phyloP scores from a whole-genome alignment of 2,797 vertebrate genomes.

The Notolepis coatsorum region DNA sequence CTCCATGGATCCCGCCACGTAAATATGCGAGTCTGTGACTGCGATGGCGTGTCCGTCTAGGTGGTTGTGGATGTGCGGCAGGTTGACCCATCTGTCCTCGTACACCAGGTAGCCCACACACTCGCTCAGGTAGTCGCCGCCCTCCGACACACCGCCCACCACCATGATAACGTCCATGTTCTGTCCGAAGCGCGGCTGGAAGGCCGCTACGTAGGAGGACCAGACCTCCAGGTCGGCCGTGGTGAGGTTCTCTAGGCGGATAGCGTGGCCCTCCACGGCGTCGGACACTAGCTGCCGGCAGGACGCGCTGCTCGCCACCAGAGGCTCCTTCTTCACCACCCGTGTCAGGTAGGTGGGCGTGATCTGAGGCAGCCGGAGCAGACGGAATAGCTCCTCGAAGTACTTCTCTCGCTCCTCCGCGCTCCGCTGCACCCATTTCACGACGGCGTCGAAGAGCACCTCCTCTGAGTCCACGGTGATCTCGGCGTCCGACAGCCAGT shows the following conservation, averaged over 20 bases:
- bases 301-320: constrained; percentile 85
- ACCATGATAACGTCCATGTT: constrained; percentile 99
- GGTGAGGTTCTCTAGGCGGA: constrained; percentile 91
- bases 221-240: constrained; percentile 85
- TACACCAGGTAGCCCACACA: constrained; percentile 96
- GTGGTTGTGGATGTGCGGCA: constrained; percentile 96
- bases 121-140: constrained; percentile 95
- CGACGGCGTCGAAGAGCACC: constrained; percentile 91
- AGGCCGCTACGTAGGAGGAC: constrained; percentile 79
- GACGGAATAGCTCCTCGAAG: constrained; percentile 93
- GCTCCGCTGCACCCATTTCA: constrained; percentile 93
- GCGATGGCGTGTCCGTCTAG: constrained; percentile 94
- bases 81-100: constrained; percentile 95
- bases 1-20: constrained; percentile 96
- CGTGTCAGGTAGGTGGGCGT: constrained; percentile 94
- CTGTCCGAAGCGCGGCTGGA: constrained; percentile 92
- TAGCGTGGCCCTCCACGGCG: constrained; percentile 92
- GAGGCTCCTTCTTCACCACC: constrained; percentile 88
- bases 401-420: constrained; percentile 88
- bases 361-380: constrained; percentile 92
- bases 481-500: constrained; percentile 94
- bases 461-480: constrained; percentile 95
- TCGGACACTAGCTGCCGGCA: constrained; percentile 90
- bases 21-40: constrained; percentile 90
- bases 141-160: constrained; percentile 93